Conservation (phyloP, 2,888 invertebrate genomes). For the Calliopum simillimum region DNA sequence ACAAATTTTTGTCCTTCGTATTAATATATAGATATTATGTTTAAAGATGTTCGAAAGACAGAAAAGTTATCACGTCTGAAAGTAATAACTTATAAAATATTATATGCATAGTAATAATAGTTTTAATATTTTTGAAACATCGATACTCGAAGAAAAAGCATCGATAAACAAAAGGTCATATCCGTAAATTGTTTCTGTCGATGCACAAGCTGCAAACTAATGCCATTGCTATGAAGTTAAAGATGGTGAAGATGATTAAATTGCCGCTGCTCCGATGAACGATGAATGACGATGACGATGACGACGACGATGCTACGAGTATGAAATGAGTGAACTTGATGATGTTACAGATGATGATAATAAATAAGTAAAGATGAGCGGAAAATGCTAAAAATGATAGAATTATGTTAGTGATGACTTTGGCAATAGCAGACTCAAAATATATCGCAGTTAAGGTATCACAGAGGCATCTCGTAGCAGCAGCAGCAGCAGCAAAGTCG, state of each 20-base stretch:
- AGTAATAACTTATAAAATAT: too few species aligned
- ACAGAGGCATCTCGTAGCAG: not conserved
- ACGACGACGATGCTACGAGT: not conserved
- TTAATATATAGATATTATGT: too few species aligned
- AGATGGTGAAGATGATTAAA: constrained; percentile 19
- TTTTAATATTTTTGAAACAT: not conserved
- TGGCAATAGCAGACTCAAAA: not conserved
- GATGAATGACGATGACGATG: not conserved
- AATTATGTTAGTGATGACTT: not conserved
- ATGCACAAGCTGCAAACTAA: not conserved
- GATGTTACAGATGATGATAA: constrained; percentile 3
- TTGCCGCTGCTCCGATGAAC: not conserved
- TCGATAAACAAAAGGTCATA: not conserved
- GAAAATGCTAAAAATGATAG: not conserved
- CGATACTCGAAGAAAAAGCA: not conserved
- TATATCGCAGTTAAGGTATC: not conserved
- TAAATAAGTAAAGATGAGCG: not conserved
- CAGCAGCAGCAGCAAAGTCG: constrained; percentile 24
- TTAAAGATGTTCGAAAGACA: too few species aligned
- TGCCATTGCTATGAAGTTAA: not conserved
- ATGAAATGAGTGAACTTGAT: not conserved
- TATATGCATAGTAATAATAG: too few species aligned
- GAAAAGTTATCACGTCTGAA: too few species aligned
- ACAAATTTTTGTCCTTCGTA: too few species aligned
- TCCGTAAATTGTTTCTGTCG: not conserved